A percentile compares a stretch with the other conserved stretches of the same genome.
These are phyloP conservation scores for Seira ritae DNA, from an alignment of 2,888 invertebrate genomes.

Conservation along the genomic window DNA sequence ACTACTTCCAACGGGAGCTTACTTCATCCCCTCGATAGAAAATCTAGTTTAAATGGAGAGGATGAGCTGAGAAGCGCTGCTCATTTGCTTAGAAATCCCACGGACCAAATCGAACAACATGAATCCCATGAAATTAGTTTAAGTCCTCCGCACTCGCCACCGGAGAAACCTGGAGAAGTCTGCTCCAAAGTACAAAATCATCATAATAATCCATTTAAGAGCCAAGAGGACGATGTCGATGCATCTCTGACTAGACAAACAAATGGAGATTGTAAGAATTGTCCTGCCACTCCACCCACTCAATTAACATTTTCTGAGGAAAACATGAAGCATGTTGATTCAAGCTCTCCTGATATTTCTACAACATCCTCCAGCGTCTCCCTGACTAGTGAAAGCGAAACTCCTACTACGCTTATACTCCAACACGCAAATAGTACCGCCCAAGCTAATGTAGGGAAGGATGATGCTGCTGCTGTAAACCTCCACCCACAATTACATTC, in stretches of 20 bases:
- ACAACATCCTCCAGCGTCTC: slow-evolving; percentile 3
- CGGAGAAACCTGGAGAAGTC: slow-evolving; percentile 1
- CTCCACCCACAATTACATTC: slow-evolving; percentile 47
- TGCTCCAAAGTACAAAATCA: slow-evolving; percentile 13
- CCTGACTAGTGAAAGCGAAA: neutral
- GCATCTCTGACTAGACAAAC: neutral
- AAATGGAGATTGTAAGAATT: neutral
- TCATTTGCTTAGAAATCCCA: neutral
- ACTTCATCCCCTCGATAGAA: neutral
- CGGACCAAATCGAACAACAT: slow-evolving; percentile 1
- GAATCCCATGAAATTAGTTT: neutral
- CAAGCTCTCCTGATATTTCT: neutral
- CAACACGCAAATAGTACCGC: neutral
- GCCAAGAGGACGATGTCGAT: neutral
- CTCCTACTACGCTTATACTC: slow-evolving; percentile 5
- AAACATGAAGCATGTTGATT: neutral
- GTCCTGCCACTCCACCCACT: neutral
- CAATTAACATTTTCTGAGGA: neutral
- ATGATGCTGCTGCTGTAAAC: slow-evolving; percentile 1
- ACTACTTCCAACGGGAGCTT: neutral
- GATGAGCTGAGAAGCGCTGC: neutral
- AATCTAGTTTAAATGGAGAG: slow-evolving; percentile 3
- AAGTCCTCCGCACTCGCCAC: neutral
- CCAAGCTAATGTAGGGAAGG: neutral
- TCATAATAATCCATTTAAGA: neutral